phyloP scores from a whole-genome alignment of 2,888 invertebrate genomes.

The Troides aeacus region DNA sequence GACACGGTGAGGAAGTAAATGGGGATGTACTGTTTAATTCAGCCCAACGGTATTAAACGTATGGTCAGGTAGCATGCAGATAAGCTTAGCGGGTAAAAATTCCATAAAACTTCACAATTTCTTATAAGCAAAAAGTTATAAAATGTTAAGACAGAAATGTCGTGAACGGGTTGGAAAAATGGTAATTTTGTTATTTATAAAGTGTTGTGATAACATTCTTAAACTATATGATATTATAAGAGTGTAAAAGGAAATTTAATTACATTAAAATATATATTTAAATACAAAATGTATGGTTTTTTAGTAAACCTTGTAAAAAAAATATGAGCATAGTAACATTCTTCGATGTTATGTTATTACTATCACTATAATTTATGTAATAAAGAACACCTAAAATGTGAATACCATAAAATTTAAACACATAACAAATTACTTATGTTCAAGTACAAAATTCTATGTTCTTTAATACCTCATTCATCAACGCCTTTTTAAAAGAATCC shows the following conservation, averaged over 20 bases:
- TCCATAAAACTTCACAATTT: not conserved
- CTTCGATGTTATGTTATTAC: too few species aligned
- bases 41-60: conserved; percentile 77
- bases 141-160: not conserved
- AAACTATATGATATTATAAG: not conserved
- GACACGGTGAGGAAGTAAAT: conserved; percentile 74
- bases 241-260: not conserved
- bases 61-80: conserved; percentile 74
- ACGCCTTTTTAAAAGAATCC: too few species aligned
- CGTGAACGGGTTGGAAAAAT: not conserved
- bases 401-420: too few species aligned
- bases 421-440: too few species aligned
- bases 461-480: too few species aligned
- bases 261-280: not conserved
- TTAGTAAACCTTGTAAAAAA: too few species aligned
- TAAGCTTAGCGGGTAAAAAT: conserved; percentile 70
- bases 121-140: not conserved
- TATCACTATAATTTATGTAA: too few species aligned
- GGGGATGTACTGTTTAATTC: conserved; percentile 77
- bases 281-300: too few species aligned
- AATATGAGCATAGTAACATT: too few species aligned
- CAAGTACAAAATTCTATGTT: too few species aligned
- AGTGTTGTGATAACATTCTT: not conserved
- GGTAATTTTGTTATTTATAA: not conserved
- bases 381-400: too few species aligned